phyloP scores from a whole-genome alignment of 2,113 vertebrate species.

The Pseudonaja textilis region DNA sequence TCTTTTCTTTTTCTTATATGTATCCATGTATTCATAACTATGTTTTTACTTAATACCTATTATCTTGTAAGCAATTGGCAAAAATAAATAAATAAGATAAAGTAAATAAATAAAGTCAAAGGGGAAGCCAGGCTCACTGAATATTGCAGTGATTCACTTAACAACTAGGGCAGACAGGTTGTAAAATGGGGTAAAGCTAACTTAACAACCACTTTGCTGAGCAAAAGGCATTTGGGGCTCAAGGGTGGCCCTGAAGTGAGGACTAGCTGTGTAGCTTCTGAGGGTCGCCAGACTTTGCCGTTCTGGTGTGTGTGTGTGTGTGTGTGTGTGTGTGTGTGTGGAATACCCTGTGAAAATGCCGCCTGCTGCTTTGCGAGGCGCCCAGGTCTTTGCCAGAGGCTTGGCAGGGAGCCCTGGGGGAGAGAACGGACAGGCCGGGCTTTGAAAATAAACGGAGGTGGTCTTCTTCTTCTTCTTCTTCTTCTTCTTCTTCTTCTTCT shows the following conservation, averaged over 20 bases:
- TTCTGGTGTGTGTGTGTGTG: no score
- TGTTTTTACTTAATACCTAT: no score
- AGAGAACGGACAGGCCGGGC: neutral
- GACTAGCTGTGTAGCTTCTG: neutral
- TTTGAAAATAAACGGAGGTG: neutral
- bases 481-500: no score
- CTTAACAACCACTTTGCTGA: no score
- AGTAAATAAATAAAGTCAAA: no score
- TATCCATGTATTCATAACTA: no score
- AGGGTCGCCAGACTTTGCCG: neutral
- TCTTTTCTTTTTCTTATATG: no score
- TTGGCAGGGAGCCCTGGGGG: neutral
- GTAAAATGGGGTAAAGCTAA: neutral
- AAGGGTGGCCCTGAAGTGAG: no score
- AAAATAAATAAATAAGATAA: no score
- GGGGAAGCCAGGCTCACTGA: neutral
- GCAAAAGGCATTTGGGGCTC: no score
- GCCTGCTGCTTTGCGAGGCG: fast-evolving
- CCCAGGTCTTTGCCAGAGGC: neutral
- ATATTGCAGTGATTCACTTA: neutral
- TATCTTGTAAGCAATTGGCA: no score
- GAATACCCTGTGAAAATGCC: neutral
- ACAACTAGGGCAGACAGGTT: neutral
- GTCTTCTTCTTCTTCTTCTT: neutral
- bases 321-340: no score